phyloP scores from a whole-genome alignment of 2,797 vertebrate genomes.

The Alcedo quadribrachys region DNA sequence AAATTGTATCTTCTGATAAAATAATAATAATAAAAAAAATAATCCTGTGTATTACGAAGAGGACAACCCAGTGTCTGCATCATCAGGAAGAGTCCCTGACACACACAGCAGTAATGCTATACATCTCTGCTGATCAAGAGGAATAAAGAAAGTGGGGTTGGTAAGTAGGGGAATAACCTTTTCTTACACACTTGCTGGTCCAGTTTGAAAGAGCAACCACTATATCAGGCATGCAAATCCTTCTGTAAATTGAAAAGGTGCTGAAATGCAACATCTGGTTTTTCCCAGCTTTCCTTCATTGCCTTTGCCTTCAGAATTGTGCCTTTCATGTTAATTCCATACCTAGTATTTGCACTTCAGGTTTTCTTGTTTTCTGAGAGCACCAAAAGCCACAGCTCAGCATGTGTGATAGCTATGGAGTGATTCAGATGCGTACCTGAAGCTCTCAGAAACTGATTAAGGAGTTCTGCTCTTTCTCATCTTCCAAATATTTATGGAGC shows the following conservation, averaged over 20 bases:
- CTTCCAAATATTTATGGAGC: background rate
- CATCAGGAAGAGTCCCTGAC: background rate
- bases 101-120: fast-evolving
- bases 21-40: background rate
- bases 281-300: background rate
- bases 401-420: background rate
- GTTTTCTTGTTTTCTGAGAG: background rate
- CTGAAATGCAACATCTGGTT: background rate
- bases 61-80: background rate
- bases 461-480: background rate
- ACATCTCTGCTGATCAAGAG: background rate
- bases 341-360: background rate
- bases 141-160: background rate
- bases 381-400: background rate
- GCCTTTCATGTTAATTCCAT: background rate
- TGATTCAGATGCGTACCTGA: background rate
- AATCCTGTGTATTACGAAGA: background rate
- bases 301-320: background rate
- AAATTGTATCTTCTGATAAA: background rate
- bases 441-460: background rate
- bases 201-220: background rate
- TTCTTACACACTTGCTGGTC: background rate
- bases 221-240: background rate
- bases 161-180: background rate
- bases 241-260: background rate